phyloP scores from a whole-genome alignment of 2,113 vertebrate genomes.

The Poeciliopsis occidentalis region DNA sequence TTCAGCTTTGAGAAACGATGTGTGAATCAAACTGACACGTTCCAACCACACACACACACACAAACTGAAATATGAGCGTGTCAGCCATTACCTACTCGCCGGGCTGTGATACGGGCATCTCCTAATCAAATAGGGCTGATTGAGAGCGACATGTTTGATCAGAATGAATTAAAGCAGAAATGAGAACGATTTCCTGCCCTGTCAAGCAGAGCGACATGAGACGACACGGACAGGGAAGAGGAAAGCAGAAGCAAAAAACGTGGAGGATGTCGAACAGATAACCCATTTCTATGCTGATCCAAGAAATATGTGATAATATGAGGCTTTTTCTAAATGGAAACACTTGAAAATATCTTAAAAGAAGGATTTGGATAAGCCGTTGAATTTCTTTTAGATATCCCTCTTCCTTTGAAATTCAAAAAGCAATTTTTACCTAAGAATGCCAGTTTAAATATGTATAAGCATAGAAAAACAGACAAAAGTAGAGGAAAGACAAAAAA shows the following conservation, averaged over 20 bases:
- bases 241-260: constrained; percentile 12
- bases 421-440: constrained; percentile 28
- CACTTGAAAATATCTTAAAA: neutral
- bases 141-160: constrained; percentile 80
- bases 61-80: constrained; percentile 53
- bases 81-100: constrained; percentile 68
- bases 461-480: constrained; percentile 5
- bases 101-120: constrained; percentile 65
- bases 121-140: constrained; percentile 74
- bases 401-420: constrained; percentile 30
- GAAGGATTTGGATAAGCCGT: neutral
- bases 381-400: constrained; percentile 12
- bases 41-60: constrained; percentile 16
- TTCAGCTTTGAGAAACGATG: constrained; percentile 35
- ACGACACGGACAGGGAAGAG: constrained; percentile 29
- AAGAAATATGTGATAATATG: constrained; percentile 34
- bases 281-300: constrained; percentile 56
- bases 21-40: constrained; percentile 7
- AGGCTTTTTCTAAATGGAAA: constrained; percentile 1
- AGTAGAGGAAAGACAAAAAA: neutral
- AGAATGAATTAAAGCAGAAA: constrained; percentile 78
- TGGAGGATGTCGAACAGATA: constrained; percentile 31
- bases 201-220: constrained; percentile 64
- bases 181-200: constrained; percentile 75
- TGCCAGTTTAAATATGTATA: neutral